These are phyloP conservation scores for Anadara kagoshimensis DNA, from an alignment of 1,140 invertebrate genomes.

Conservation along the genomic window DNA sequence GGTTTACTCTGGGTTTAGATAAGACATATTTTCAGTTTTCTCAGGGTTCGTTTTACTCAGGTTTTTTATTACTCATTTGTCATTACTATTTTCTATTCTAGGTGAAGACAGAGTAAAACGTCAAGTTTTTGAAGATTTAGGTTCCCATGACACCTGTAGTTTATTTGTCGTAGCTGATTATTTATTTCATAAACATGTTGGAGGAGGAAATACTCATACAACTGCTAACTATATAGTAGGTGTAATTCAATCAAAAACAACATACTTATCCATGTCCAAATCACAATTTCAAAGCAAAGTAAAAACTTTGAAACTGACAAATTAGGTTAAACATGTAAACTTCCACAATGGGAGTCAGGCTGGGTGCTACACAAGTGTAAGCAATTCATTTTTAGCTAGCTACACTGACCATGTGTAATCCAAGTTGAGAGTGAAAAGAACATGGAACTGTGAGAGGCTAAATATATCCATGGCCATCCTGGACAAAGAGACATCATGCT, in stretches of 20 bases:
- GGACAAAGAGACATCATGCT: no score
- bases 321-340: neutral
- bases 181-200: slow-evolving; percentile 35
- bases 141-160: slow-evolving; percentile 18
- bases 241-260: neutral
- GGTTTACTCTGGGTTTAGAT: no score
- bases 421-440: no score
- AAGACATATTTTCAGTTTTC: no score
- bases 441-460: no score
- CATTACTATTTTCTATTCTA: slow-evolving; percentile 2
- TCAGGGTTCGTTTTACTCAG: no score
- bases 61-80: no score
- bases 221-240: slow-evolving; percentile 39
- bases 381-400: neutral
- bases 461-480: no score
- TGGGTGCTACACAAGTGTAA: neutral
- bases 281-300: neutral
- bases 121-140: neutral
- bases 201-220: slow-evolving; percentile 21
- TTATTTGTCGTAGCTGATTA: slow-evolving; percentile 37
- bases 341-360: neutral
- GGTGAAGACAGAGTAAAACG: slow-evolving; percentile 25
- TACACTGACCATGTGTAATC: neutral
- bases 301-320: neutral
- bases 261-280: neutral